Conservation (phyloP, 2,113 vertebrate species). For the Brienomyrus longianalis region DNA sequence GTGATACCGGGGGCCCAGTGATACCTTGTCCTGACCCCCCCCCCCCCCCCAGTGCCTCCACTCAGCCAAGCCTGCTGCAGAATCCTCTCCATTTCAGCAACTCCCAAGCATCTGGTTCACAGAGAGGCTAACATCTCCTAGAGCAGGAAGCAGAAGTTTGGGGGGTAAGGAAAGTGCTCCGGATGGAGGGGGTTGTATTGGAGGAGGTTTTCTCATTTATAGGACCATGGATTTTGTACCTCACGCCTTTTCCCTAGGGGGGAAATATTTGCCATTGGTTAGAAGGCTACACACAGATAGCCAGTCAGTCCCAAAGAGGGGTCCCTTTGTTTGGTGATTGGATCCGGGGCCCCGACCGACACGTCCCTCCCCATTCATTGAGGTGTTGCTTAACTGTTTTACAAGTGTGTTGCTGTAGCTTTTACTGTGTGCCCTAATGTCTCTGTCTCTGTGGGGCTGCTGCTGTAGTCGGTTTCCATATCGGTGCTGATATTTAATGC, state of each 20-base stretch:
- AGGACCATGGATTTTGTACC: slow-evolving; percentile 36
- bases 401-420: slow-evolving; percentile 7
- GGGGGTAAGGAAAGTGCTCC: background rate
- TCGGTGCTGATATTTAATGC: background rate
- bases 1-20: background rate
- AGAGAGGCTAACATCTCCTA: slow-evolving; percentile 22
- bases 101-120: slow-evolving; percentile 32
- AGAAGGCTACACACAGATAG: slow-evolving; percentile 6
- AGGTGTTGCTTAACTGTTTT: background rate
- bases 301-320: background rate
- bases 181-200: slow-evolving; percentile 7
- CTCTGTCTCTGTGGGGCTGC: background rate
- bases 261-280: slow-evolving; percentile 29
- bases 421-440: background rate
- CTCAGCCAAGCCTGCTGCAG: slow-evolving; percentile 15
- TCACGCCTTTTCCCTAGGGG: slow-evolving; percentile 25
- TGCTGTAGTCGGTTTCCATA: background rate
- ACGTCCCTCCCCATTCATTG: background rate
- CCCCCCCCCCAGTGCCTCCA: background rate
- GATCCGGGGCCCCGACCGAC: background rate
- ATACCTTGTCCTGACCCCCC: slow-evolving; percentile 8
- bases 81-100: slow-evolving; percentile 23
- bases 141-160: slow-evolving; percentile 17
- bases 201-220: slow-evolving; percentile 28
- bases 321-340: background rate